Evolutionary conservation across 2,113 vertebrate genomes (phyloP).

Genomic region (Psilopsiagon aurifrons): DNA sequence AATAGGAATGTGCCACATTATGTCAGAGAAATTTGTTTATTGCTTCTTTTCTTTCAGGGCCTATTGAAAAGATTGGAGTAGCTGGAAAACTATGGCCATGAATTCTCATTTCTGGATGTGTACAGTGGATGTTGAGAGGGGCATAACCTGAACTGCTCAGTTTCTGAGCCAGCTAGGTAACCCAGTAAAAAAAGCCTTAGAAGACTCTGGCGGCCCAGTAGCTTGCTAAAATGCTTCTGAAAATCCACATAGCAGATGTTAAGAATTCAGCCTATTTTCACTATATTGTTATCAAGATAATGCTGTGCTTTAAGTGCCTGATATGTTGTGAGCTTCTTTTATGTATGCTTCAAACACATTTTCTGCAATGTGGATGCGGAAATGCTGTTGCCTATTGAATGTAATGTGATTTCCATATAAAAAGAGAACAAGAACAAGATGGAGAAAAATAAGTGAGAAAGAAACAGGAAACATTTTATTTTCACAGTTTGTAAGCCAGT

Average conservation of each 20-base stretch:
- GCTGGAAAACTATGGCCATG: fast-evolving
- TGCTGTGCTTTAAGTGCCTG: neutral
- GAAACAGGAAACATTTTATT: neutral
- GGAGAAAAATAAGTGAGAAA: neutral
- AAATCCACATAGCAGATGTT: neutral
- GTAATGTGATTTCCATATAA: neutral
- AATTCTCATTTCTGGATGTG: neutral
- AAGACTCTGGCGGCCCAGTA: neutral
- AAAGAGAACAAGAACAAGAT: neutral
- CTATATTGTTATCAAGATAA: neutral
- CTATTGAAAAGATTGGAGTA: neutral
- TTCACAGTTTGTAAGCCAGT: neutral
- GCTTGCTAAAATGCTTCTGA: neutral
- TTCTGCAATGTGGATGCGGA: neutral
- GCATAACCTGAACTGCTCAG: neutral
- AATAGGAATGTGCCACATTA: neutral
- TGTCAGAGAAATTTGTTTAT: neutral
- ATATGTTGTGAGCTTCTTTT: neutral
- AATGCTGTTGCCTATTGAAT: neutral
- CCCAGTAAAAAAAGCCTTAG: neutral
- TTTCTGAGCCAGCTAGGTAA: neutral
- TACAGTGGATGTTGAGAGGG: neutral
- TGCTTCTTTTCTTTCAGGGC: neutral
- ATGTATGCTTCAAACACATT: neutral
- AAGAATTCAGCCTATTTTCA: neutral